Percentiles rank a stretch among this genome's conserved stretches.
phyloP scores from a whole-genome alignment of 2,888 invertebrate genomes.

The Calameuta idolon region DNA sequence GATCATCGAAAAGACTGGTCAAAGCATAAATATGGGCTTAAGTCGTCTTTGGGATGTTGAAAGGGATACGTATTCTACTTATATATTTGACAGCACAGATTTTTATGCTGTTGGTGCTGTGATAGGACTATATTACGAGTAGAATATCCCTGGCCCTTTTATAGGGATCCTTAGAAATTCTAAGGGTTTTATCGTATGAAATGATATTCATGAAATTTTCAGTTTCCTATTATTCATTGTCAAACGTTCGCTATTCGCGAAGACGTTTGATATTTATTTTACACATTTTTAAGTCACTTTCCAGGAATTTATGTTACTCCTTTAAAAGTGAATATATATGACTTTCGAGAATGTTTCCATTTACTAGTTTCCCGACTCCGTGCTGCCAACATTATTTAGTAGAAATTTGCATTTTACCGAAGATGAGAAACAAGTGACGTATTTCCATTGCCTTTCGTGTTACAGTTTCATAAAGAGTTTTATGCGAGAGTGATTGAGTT shows the following conservation, averaged over 20 bases:
- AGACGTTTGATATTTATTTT: background rate
- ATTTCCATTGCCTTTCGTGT: background rate
- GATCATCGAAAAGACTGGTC: conserved; percentile 48
- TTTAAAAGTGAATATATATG: background rate
- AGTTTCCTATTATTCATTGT: background rate
- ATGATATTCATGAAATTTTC: background rate
- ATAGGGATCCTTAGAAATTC: background rate
- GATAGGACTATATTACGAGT: conserved; percentile 50
- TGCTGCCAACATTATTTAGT: background rate
- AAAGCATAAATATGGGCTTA: conserved; percentile 33
- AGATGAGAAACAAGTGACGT: background rate
- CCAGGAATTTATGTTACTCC: background rate
- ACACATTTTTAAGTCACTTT: background rate
- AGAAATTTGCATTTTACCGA: background rate
- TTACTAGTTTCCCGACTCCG: background rate
- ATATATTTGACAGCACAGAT: conserved; percentile 40
- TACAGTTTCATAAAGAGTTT: background rate
- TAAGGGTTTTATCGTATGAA: background rate
- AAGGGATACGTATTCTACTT: conserved; percentile 45
- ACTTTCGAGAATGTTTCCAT: background rate
- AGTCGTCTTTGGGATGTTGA: conserved; percentile 48
- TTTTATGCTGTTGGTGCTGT: conserved; percentile 46
- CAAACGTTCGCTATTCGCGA: background rate
- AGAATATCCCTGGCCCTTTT: conserved; percentile 6
- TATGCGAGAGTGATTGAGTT: background rate